Evolutionary conservation across 2,113 vertebrate genomes (phyloP).

Genomic region (Dromaius novaehollandiae): DNA sequence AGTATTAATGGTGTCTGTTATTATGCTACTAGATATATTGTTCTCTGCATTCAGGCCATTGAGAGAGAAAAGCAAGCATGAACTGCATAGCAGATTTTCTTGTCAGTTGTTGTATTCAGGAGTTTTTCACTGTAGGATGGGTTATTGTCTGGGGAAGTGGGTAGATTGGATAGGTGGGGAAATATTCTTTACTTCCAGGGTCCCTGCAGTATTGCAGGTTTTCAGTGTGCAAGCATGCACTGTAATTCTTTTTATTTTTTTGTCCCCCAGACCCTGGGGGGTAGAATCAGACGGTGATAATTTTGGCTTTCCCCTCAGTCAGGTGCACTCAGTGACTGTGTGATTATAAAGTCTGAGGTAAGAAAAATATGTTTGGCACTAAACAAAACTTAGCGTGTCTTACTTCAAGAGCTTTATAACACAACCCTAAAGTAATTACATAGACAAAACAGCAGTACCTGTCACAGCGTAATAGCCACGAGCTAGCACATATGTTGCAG

Average conservation of each 20-base stretch:
- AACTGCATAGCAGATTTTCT: slow-evolving; percentile 24
- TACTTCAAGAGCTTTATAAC: neutral
- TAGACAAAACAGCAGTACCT: neutral
- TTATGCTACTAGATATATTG: slow-evolving; percentile 48
- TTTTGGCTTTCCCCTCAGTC: slow-evolving; percentile 57
- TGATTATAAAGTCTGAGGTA: neutral
- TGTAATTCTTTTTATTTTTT: slow-evolving; percentile 36
- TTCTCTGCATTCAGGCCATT: slow-evolving; percentile 15
- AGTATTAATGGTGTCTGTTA: slow-evolving; percentile 62
- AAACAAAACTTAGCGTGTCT: slow-evolving; percentile 7
- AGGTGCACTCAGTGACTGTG: slow-evolving; percentile 40
- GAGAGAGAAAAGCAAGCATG: neutral
- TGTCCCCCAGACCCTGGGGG: slow-evolving; percentile 46
- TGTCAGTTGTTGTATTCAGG: slow-evolving; percentile 11
- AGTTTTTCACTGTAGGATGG: slow-evolving; percentile 32
- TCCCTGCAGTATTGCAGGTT: slow-evolving; percentile 52
- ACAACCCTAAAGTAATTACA: neutral
- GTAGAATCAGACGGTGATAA: slow-evolving; percentile 63
- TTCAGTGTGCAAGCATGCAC: slow-evolving; percentile 61
- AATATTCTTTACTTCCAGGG: slow-evolving; percentile 40
- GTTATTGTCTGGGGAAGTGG: slow-evolving; percentile 40
- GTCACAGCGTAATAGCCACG: neutral
- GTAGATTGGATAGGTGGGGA: slow-evolving; percentile 21
- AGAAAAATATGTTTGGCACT: neutral
- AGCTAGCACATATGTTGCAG: neutral